These are phyloP conservation scores for Phylloscopus whistleri DNA, from an alignment of 2,113 vertebrate genomes.

Conservation along the genomic window DNA sequence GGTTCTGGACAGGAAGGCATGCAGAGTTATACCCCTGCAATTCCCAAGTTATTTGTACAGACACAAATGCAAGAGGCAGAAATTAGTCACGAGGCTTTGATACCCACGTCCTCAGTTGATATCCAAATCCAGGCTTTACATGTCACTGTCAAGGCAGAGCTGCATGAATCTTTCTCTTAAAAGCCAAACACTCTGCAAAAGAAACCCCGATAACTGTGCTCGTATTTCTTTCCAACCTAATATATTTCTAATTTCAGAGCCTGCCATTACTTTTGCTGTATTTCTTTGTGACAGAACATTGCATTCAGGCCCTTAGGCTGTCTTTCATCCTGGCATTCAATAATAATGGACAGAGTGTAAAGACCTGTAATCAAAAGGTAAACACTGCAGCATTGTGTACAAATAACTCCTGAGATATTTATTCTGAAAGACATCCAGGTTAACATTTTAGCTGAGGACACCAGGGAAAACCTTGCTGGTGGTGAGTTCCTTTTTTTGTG, in stretches of 20 bases:
- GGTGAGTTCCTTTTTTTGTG: neutral
- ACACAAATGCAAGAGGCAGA: neutral
- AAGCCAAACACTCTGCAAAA: neutral
- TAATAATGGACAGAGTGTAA: slow-evolving; percentile 60
- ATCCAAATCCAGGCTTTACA: neutral
- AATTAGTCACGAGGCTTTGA: neutral
- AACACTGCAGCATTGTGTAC: slow-evolving; percentile 39
- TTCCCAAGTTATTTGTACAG: neutral
- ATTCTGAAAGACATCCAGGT: slow-evolving; percentile 50
- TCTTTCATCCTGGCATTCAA: slow-evolving; percentile 56
- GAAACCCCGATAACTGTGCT: neutral
- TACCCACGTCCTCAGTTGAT: neutral
- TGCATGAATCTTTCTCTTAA: neutral
- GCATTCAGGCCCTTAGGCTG: slow-evolving; percentile 38
- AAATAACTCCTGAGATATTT: slow-evolving; percentile 58
- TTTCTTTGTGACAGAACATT: slow-evolving; percentile 57
- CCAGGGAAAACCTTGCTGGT: slow-evolving; percentile 40
- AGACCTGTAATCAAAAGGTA: slow-evolving; percentile 65
- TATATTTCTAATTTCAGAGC: neutral
- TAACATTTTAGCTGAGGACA: slow-evolving; percentile 22
- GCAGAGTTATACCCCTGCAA: neutral
- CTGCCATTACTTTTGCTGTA: slow-evolving; percentile 34
- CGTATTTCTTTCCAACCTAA: neutral
- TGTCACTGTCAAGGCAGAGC: neutral
- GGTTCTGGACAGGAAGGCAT: neutral